These are phyloP conservation scores for Pitangus sulphuratus DNA, from an alignment of 2,797 vertebrate species.

Conservation along the genomic window DNA sequence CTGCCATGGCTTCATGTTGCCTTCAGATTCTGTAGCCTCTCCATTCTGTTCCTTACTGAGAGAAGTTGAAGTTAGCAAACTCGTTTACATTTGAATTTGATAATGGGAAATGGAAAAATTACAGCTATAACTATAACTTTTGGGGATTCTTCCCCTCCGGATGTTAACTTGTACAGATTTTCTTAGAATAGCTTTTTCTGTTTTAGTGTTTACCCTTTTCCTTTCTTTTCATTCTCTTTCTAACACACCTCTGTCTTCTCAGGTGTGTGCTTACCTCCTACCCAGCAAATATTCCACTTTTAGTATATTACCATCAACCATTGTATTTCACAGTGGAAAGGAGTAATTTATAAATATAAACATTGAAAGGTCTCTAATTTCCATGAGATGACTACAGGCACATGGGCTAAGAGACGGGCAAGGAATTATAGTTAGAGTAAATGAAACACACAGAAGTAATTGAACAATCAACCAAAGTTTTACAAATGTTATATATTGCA, in stretches of 20 bases:
- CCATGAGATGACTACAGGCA: constrained; percentile 13
- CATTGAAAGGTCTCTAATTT: constrained; percentile 25
- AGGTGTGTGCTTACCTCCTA: constrained; percentile 46
- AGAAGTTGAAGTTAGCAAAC: background rate
- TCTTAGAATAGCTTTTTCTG: constrained; percentile 37
- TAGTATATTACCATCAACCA: constrained; percentile 7
- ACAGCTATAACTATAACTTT: background rate
- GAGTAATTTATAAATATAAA: constrained; percentile 58
- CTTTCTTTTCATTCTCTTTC: background rate
- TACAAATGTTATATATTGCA: constrained; percentile 33
- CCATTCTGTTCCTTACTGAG: background rate
- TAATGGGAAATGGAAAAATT: background rate
- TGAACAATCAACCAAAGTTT: constrained; percentile 57
- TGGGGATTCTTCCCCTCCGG: constrained; percentile 32
- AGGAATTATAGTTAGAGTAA: constrained; percentile 14
- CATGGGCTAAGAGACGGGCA: constrained; percentile 17
- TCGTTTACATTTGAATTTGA: background rate
- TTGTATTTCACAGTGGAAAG: constrained; percentile 13
- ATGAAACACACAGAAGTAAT: constrained; percentile 56
- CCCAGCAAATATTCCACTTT: constrained; percentile 30
- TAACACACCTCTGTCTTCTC: constrained; percentile 43
- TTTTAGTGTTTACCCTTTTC: constrained; percentile 9
- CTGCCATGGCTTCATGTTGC: background rate
- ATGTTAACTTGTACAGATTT: constrained; percentile 42
- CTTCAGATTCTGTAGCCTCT: background rate